These are phyloP conservation scores for Neodontobutis hainanensis DNA, from an alignment of 2,113 vertebrate species.

Conservation along the genomic window DNA sequence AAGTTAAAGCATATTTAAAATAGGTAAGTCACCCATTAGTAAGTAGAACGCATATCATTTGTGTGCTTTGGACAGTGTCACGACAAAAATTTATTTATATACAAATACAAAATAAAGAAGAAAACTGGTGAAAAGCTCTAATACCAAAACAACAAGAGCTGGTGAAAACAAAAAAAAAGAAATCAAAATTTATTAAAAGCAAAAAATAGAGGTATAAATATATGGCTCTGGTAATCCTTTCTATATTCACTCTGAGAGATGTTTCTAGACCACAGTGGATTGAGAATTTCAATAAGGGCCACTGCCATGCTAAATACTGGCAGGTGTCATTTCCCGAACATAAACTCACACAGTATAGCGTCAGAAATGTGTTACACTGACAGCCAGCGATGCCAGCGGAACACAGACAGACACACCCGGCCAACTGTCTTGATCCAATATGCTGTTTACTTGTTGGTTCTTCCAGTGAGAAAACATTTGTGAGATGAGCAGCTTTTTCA, in stretches of 20 bases:
- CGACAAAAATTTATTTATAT: too few species aligned
- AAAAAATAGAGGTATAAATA: too few species aligned
- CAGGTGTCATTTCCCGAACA: background rate
- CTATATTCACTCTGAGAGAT: background rate
- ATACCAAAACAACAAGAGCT: too few species aligned
- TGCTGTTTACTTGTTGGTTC: conserved; percentile 55
- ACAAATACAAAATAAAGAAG: too few species aligned
- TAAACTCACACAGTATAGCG: conserved; percentile 5
- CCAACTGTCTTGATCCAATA: conserved; percentile 30
- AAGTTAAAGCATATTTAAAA: too few species aligned
- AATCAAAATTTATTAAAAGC: too few species aligned
- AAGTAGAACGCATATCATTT: too few species aligned
- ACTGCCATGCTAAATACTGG: conserved; percentile 1
- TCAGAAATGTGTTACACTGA: conserved; percentile 4
- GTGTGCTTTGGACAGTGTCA: too few species aligned
- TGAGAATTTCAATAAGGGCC: background rate
- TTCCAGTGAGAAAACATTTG: conserved; percentile 47
- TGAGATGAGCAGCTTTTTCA: conserved; percentile 50
- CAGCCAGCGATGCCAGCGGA: conserved; percentile 24
- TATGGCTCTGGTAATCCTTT: too few species aligned
- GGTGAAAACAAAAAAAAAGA: too few species aligned
- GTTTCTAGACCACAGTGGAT: background rate
- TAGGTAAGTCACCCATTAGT: too few species aligned
- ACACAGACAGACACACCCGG: conserved; percentile 31
- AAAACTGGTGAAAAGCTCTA: too few species aligned